A percentile compares a stretch with the other conserved stretches of the same genome.
Evolutionary conservation across 2,797 vertebrate species (phyloP).

Genomic region (Eutrigla gurnardus): DNA sequence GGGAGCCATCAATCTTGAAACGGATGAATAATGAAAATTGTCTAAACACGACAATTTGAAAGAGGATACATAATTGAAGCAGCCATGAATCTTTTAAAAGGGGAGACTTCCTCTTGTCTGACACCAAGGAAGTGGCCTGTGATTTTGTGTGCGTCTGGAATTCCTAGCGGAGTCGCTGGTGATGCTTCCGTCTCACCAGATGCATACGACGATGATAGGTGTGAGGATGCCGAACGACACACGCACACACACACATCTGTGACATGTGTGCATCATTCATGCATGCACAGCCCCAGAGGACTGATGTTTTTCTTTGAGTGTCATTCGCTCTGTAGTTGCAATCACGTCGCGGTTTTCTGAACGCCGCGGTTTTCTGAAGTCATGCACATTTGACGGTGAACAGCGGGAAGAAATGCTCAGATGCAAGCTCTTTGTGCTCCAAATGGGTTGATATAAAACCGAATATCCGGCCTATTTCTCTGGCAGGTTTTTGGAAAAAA

Average conservation of each 20-base stretch:
- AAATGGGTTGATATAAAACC: constrained; percentile 71
- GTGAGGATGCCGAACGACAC: constrained; percentile 49
- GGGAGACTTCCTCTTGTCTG: constrained; percentile 75
- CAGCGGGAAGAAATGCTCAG: constrained; percentile 39
- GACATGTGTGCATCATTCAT: constrained; percentile 50
- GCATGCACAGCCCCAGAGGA: constrained; percentile 28
- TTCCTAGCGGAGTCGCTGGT: constrained; percentile 47
- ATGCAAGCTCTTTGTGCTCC: constrained; percentile 55
- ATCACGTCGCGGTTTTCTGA: constrained; percentile 43
- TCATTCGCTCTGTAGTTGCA: constrained; percentile 50
- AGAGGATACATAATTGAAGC: constrained; percentile 76
- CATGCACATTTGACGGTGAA: constrained; percentile 57
- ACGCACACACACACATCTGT: constrained; percentile 23
- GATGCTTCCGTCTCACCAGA: constrained; percentile 49
- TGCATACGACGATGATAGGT: constrained; percentile 40
- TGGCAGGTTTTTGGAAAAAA: constrained; percentile 72
- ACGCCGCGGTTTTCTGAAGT: constrained; percentile 44
- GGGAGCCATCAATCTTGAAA: constrained; percentile 72
- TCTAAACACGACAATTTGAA: constrained; percentile 80
- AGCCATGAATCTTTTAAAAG: constrained; percentile 79
- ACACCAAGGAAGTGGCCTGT: constrained; percentile 70
- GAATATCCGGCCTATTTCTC: constrained; percentile 63
- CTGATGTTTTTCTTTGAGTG: constrained; percentile 45
- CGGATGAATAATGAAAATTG: constrained; percentile 79
- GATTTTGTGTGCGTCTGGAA: constrained; percentile 54